Evolutionary conservation across 2,888 invertebrate species (phyloP).

Genomic region (Zhuqinia jingwanae): DNA sequence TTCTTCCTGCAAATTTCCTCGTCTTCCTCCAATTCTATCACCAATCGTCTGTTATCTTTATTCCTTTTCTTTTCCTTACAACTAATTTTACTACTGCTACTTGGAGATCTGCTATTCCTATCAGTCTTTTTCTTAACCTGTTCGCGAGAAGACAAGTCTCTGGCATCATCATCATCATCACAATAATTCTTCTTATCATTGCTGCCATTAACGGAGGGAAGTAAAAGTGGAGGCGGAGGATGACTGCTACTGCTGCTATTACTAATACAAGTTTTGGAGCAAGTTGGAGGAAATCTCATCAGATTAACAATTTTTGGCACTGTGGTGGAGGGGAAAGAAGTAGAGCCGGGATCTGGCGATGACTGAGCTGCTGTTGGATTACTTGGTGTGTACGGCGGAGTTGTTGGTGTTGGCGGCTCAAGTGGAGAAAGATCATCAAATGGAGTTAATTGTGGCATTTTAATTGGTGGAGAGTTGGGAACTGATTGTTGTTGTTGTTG

Average conservation of each 20-base stretch:
- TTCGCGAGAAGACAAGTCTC: constrained; percentile 46
- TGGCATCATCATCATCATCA: constrained; percentile 34
- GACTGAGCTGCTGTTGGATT: neutral
- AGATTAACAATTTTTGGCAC: constrained; percentile 41
- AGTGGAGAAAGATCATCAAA: constrained; percentile 13
- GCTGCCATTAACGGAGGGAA: constrained; percentile 20
- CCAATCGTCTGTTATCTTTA: constrained; percentile 18
- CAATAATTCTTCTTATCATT: constrained; percentile 40
- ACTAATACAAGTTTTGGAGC: constrained; percentile 13
- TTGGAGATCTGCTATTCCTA: constrained; percentile 60
- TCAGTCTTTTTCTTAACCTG: constrained; percentile 66
- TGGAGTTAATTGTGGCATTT: constrained; percentile 61
- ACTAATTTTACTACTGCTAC: constrained; percentile 26
- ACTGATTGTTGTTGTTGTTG: neutral
- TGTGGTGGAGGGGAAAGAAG: neutral
- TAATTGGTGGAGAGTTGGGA: constrained; percentile 37
- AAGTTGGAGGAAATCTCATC: neutral
- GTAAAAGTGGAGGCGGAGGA: constrained; percentile 37
- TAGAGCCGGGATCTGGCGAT: neutral
- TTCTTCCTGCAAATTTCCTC: neutral
- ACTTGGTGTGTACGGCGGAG: neutral
- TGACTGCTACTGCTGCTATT: neutral
- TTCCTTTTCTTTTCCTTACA: constrained; percentile 24
- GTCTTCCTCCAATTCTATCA: constrained; percentile 36
- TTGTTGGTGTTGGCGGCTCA: constrained; percentile 22